Evolutionary conservation across 2,113 vertebrate genomes (phyloP), one percentile per base, ranked within the genome.

Genomic region (Brachyhypopomus gauderio): DNA sequence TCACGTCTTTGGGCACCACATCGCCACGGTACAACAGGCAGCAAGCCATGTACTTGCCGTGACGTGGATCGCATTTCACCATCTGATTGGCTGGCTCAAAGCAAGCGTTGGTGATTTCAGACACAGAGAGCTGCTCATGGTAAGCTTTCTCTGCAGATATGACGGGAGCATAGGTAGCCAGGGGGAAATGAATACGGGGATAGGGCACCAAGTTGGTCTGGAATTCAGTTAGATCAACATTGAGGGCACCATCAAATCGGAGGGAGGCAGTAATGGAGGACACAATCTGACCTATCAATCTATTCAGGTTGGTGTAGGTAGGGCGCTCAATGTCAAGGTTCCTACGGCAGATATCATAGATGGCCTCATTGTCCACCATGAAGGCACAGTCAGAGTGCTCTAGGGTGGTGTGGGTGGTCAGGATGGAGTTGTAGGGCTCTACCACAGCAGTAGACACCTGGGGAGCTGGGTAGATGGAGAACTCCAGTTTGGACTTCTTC

Each of bases 161-260:
- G 2, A 30, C 30, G 30, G 30, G 30, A 30, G 30, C 30, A 3
- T 30, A 30, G 30, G 30, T 30, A 30, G 30, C 30, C 30, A 30
- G 30, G 30, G 30, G 30, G 30, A 30, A 30, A 30, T 30, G 30
- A 3, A 30, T 30, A 30, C 30, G 30, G 30, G 30, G 30, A 30
- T 30, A 30, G 30, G 90, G 89, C 85, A 91, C 89, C 81, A 91
- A 83, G 87, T 92, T 92, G 89, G 91, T 93, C 90, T 96, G 95
- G 91, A 96, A 96, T 81, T 96, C 95, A 0, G 95, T 96, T 75
- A 96, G 92, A 83, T 96, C 95, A 0, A 96, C 95, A 1, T 96
- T 96, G 27, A 96, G 93, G 64, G 95, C 96, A 9, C 95, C 95
- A 0, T 97, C 95, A 0, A 97, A 95, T 30, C 94, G 85, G 48